phyloP scores from a whole-genome alignment of 2,797 vertebrate species.

The Gallinago stenura region DNA sequence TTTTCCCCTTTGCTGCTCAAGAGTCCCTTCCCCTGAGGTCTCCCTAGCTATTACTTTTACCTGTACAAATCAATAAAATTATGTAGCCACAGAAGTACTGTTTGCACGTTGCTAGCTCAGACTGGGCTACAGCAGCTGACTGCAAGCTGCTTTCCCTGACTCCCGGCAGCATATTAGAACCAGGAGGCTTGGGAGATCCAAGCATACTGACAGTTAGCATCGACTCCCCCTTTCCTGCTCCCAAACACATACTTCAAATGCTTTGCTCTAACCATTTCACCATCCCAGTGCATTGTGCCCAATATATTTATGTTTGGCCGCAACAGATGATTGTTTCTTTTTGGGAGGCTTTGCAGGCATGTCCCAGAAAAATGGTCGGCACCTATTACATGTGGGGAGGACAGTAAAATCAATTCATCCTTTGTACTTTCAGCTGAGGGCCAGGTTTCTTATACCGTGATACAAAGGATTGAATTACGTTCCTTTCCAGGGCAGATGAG shows the following conservation, averaged over 20 bases:
- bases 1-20: neutral
- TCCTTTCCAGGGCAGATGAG: constrained; percentile 26
- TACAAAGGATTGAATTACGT: neutral
- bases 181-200: constrained; percentile 66
- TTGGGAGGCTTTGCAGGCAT: constrained; percentile 15
- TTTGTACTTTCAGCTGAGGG: constrained; percentile 28
- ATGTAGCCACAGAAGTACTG: neutral
- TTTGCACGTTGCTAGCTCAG: neutral
- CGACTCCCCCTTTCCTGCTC: constrained; percentile 12
- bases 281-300: neutral
- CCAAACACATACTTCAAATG: constrained; percentile 62
- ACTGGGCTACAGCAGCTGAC: constrained; percentile 51
- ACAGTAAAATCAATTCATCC: constrained; percentile 23
- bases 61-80: neutral
- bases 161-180: constrained; percentile 58
- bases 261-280: constrained; percentile 56
- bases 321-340: constrained; percentile 44
- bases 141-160: constrained; percentile 54
- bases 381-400: neutral
- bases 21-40: neutral
- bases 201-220: constrained; percentile 44
- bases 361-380: neutral
- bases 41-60: constrained; percentile 15
- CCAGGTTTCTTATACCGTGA: neutral
- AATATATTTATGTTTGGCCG: neutral